Percentiles rank a stretch among this genome's conserved stretches.
phyloP scores from a whole-genome alignment of 2,888 invertebrate species.

The Diarsia mendica region DNA sequence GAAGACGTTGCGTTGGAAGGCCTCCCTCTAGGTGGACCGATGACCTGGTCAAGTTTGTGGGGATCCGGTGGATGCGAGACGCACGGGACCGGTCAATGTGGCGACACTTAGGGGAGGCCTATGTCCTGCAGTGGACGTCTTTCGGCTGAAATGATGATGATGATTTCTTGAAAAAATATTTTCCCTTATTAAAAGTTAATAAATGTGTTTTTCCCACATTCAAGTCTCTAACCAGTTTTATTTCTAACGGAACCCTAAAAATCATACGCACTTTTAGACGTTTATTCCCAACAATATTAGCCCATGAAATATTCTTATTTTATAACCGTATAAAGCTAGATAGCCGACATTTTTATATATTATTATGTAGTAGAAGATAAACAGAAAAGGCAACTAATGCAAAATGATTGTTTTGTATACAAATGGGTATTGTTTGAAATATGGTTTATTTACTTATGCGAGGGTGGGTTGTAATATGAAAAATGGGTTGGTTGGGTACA shows the following conservation, averaged over 20 bases:
- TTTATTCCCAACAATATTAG: slow-evolving; percentile 13
- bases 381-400: slow-evolving; percentile 43
- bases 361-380: slow-evolving; percentile 24
- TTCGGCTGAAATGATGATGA: no score
- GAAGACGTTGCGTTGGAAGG: no score
- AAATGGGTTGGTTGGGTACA: slow-evolving; percentile 7
- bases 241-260: not conserved
- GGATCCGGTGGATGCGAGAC: no score
- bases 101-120: no score
- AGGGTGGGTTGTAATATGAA: slow-evolving; percentile 13
- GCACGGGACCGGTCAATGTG: no score
- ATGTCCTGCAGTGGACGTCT: no score
- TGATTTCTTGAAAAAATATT: no score
- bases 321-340: slow-evolving; percentile 16
- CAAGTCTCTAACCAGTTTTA: not conserved
- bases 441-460: slow-evolving; percentile 49
- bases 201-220: no score
- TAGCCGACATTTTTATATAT: slow-evolving; percentile 7
- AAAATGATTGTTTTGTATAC: slow-evolving; percentile 51
- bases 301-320: slow-evolving; percentile 8
- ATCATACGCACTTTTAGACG: not conserved
- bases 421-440: slow-evolving; percentile 38
- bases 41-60: no score
- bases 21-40: no score
- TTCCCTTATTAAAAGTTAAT: no score